phyloP scores from a whole-genome alignment of 2,113 vertebrate genomes.

The Megaceryle torquata region DNA sequence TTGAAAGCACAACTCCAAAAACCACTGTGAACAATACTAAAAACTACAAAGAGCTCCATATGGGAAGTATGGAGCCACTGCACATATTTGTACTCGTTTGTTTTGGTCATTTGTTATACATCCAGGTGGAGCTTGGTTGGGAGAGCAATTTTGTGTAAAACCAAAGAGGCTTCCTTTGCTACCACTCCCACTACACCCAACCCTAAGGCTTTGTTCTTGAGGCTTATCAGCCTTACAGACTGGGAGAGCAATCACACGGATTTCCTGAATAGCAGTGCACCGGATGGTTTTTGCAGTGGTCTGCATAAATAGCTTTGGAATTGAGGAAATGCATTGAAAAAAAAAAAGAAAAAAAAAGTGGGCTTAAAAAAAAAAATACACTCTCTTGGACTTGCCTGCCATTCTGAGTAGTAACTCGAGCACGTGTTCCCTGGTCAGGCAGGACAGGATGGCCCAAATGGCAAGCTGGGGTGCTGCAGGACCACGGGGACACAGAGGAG shows the following conservation, averaged over 20 bases:
- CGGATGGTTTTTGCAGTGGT: neutral
- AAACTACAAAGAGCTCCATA: slow-evolving; percentile 11
- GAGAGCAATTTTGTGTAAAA: neutral
- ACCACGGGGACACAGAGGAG: neutral
- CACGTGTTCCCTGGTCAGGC: neutral
- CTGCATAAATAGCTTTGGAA: neutral
- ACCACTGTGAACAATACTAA: neutral
- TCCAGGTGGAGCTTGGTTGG: neutral
- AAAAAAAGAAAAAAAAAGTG: neutral
- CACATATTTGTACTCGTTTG: slow-evolving; percentile 29
- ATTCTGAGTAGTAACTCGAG: neutral
- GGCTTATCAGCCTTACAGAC: slow-evolving; percentile 32
- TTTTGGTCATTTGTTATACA: slow-evolving; percentile 23
- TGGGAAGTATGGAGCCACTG: neutral
- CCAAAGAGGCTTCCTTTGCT: slow-evolving; percentile 33
- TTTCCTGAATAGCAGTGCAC: slow-evolving; percentile 33
- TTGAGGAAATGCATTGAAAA: neutral
- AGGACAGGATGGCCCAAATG: neutral
- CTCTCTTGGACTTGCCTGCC: neutral
- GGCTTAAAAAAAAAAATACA: neutral
- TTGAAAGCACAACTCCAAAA: neutral
- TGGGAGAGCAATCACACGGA: neutral
- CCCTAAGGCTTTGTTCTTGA: slow-evolving; percentile 47
- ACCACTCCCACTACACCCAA: neutral
- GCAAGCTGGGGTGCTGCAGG: neutral